Evolutionary conservation across 2,113 vertebrate species (phyloP), one percentile per base, ranked within the genome.

Genomic region (Elachura formosa): DNA sequence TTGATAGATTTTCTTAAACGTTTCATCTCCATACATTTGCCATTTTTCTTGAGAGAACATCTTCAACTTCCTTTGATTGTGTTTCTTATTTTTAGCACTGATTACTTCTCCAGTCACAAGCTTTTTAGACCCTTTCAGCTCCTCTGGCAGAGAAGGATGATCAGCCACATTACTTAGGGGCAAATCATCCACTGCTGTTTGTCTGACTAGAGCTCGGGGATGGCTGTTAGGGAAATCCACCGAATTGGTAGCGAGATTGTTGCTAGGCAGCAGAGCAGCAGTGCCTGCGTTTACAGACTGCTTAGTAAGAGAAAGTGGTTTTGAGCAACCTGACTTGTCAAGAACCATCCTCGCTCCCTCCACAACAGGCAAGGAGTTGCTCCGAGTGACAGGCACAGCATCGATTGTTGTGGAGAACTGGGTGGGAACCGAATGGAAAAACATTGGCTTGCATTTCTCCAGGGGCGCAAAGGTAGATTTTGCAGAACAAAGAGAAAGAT

Each of bases 21-120:
- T 99, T 74, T 99, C 99, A 2, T 98, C 98, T 75, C 99, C 98
- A 8, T 99, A 99, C 94, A 99, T 98, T 89, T 99, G 99, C 99
- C 99, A 99, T 96, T 99, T 99, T 92, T 99, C 98, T 96, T 99
- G 99, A 41, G 99, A 98, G 90, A 99, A 99, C 97, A 98, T 99
- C 96, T 98, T 98, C 41, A 94, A 23, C 95, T 98, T 99, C 96
- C 97, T 98, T 75, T 97, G 98, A 59, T 95, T 86, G 17, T 94
- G 84, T 94, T 98, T 99, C 97, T 97, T 98, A 76, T 92, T 96
- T 62, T 97, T 97, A 78, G 92, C 48, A 29, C 92, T 92, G 14
- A 46, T 18, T 17, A 73, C 92, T 67, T 98, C 97, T 55, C 97
- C 95, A 10, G 94, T 91, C 13, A 91, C 96, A 22, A 87, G 41